These are phyloP conservation scores for Euplexia lucipara DNA, from an alignment of 2,888 invertebrate genomes.

Conservation along the genomic window DNA sequence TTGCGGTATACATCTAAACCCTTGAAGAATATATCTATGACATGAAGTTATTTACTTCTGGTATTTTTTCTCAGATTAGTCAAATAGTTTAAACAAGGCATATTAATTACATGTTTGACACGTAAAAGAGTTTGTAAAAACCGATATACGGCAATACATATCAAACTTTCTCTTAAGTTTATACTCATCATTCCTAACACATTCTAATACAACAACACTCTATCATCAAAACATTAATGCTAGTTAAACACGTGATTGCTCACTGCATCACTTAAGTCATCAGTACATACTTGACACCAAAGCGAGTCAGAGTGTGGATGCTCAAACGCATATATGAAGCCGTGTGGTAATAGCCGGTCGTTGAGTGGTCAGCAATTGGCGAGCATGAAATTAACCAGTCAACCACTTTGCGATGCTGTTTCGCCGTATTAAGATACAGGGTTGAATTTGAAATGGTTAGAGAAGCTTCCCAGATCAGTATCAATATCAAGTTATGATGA, in stretches of 20 bases:
- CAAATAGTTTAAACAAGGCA: no score
- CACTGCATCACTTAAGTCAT: conserved; percentile 27
- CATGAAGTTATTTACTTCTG: no score
- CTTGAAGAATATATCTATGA: no score
- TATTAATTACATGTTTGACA: no score
- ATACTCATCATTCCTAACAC: no score
- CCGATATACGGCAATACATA: no score
- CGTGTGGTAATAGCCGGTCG: conserved; percentile 45
- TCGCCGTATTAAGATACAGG: background rate
- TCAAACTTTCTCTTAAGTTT: no score
- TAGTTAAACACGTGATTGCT: conserved; percentile 2
- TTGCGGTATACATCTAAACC: no score
- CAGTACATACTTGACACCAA: conserved; percentile 31
- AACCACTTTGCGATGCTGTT: conserved; percentile 19
- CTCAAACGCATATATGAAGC: conserved; percentile 27
- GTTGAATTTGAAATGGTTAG: background rate
- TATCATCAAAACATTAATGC: background rate
- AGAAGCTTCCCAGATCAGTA: background rate
- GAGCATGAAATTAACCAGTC: conserved; percentile 15
- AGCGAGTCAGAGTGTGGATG: conserved; percentile 26
- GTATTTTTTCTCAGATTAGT: no score
- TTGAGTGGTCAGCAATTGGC: conserved; percentile 34
- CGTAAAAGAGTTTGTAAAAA: no score
- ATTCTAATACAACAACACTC: background rate
- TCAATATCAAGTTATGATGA: background rate